Conservation (phyloP, 1,140 invertebrate genomes). For the Hetaerina americana region DNA sequence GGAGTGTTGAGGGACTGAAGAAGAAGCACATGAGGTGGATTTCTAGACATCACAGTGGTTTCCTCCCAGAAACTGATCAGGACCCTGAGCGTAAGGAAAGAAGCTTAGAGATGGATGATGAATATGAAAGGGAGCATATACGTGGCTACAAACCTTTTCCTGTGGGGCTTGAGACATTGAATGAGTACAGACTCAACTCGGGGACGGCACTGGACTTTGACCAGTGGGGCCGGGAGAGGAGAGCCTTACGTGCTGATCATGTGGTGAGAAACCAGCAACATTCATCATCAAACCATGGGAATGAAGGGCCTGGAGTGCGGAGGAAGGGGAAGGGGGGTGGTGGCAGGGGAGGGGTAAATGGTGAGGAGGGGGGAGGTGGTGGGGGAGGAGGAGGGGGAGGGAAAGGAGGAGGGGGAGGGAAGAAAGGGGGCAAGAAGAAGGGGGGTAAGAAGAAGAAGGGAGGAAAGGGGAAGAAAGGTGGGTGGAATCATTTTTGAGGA, state of each 20-base stretch:
- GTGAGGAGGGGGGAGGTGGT: constrained; percentile 15
- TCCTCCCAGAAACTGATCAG: too few species aligned
- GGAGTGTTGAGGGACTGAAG: neutral
- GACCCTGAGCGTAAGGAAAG: neutral
- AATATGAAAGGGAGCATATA: neutral
- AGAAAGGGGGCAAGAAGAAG: constrained; percentile 27
- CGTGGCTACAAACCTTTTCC: neutral
- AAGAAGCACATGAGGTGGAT: neutral
- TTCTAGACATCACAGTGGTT: neutral
- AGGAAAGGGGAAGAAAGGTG: constrained; percentile 20
- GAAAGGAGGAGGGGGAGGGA: neutral
- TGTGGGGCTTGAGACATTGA: neutral
- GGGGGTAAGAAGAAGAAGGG: constrained; percentile 34
- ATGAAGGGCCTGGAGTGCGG: neutral
- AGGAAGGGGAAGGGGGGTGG: constrained; percentile 18
- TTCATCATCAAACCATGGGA: neutral
- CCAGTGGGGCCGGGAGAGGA: neutral
- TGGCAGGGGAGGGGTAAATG: constrained; percentile 15
- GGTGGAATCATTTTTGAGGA: constrained; percentile 25
- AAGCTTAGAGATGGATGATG: neutral
- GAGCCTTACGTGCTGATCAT: neutral
- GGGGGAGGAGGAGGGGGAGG: constrained; percentile 13
- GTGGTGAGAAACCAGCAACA: neutral
- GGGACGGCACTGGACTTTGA: neutral
- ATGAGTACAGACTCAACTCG: neutral